Percentiles rank a stretch among this genome's conserved stretches.
phyloP scores from a whole-genome alignment of 2,797 vertebrate species.

The Garrulus glandarius region DNA sequence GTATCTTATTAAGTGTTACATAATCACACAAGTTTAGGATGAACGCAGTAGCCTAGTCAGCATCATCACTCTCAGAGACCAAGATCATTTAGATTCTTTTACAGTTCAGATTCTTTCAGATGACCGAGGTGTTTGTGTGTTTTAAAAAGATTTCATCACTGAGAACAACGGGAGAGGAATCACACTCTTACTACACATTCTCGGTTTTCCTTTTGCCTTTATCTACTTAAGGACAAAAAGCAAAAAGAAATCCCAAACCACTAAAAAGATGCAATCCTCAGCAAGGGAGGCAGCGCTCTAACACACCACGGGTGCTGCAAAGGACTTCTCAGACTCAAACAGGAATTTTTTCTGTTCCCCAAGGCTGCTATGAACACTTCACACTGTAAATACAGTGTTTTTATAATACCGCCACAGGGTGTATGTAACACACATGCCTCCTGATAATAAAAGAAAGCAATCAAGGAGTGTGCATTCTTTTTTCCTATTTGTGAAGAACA shows the following conservation, averaged over 20 bases:
- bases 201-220: neutral
- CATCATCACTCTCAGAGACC: neutral
- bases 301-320: neutral
- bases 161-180: neutral
- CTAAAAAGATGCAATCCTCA: neutral
- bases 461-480: neutral
- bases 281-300: neutral
- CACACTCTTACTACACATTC: neutral
- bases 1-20: neutral
- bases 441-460: neutral
- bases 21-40: neutral
- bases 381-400: neutral
- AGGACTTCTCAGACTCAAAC: neutral
- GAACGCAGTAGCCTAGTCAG: neutral
- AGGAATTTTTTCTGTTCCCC: neutral
- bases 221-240: neutral
- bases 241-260: neutral
- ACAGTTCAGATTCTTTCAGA: neutral
- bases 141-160: neutral
- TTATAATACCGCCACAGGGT: neutral
- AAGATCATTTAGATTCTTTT: neutral
- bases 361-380: neutral
- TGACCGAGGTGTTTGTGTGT: accelerated
- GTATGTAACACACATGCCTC: neutral
- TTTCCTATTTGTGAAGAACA: neutral